Base-by-base conservation (phyloP, 2,797 vertebrate species). In the Coracias cyanogaster region DNA sequence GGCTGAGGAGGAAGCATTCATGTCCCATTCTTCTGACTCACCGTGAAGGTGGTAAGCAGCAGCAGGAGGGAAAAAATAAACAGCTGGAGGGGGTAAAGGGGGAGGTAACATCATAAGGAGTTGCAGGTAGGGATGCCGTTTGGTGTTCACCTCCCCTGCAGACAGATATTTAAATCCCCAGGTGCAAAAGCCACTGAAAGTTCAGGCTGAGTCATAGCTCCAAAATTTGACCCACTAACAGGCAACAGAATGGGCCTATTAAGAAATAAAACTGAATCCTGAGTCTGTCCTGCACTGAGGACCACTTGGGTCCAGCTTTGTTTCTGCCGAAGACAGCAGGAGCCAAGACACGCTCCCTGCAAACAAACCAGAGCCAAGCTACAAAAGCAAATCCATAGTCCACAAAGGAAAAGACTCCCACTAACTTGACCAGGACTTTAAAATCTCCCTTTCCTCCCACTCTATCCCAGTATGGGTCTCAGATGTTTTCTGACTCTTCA, bases 141-240 rank as follows among this genome's bases (percentile, higher is more conserved):
- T 84, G 83, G 86, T 86, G 92, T 25, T 95, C 67, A 52, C 90
- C 86, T 95, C 86, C 92, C 76, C 81, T 92, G 80, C 74, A 97
- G 90, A 95, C 81, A 96, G 86, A 73, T 85, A 96, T 95, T 96
- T 89, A 94, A 92, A 95, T 93, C 64, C 64, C 91, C 95, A 95
- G 94, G 94, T 96, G 91, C 81, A 90, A 92, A 95, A 94, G 93
- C 88, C 95, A 96, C 86, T 48, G 91, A 95, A 94, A 95, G 88
- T 95, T 94, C 95, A 96, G 66, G 85, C 85, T 88, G 95, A 94
- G 70, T 94, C 79, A 94, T 55, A 86, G 86, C 85, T 88, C 49
- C 83, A 90, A 86, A 70, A 39, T 71, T 51, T 89, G 82, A 77
- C 83, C 91, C 60, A 20, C 58, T 57, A 61, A 66, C 15, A 80